These are phyloP conservation scores for Climacteris rufus DNA, from an alignment of 2,113 vertebrate genomes.

Conservation along the genomic window DNA sequence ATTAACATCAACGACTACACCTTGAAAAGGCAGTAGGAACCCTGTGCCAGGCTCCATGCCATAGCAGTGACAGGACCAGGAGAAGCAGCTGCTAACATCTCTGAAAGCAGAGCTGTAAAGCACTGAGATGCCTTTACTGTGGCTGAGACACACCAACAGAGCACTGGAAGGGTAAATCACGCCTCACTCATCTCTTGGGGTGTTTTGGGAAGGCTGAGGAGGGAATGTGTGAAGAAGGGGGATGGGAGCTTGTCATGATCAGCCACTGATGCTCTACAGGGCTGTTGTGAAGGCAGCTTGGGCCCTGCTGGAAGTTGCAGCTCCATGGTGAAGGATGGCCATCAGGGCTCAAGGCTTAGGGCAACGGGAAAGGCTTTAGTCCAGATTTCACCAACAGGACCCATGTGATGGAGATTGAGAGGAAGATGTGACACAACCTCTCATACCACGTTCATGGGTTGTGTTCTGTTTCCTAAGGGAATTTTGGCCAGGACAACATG, in stretches of 20 bases:
- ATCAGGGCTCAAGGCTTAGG: neutral
- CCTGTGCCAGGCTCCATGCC: rapidly evolving
- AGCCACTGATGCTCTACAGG: neutral
- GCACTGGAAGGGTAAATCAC: neutral
- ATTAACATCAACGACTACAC: neutral
- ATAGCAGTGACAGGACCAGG: neutral
- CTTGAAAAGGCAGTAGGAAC: neutral
- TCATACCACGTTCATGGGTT: neutral
- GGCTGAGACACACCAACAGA: neutral
- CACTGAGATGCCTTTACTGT: neutral
- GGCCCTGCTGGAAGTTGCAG: neutral
- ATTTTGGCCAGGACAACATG: neutral
- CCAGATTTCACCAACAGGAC: neutral
- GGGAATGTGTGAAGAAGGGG: neutral
- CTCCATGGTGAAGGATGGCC: neutral
- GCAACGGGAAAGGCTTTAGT: neutral
- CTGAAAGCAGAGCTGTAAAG: conserved; percentile 1
- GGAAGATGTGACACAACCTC: neutral
- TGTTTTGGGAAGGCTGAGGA: neutral
- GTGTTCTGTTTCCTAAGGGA: neutral
- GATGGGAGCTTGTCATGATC: neutral
- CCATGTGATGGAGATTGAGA: neutral
- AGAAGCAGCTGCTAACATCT: conserved; percentile 28
- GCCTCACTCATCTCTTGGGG: neutral
- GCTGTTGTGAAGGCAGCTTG: neutral